These are phyloP conservation scores for Cephus pulcher DNA, from an alignment of 2,888 invertebrate genomes.

Conservation along the genomic window DNA sequence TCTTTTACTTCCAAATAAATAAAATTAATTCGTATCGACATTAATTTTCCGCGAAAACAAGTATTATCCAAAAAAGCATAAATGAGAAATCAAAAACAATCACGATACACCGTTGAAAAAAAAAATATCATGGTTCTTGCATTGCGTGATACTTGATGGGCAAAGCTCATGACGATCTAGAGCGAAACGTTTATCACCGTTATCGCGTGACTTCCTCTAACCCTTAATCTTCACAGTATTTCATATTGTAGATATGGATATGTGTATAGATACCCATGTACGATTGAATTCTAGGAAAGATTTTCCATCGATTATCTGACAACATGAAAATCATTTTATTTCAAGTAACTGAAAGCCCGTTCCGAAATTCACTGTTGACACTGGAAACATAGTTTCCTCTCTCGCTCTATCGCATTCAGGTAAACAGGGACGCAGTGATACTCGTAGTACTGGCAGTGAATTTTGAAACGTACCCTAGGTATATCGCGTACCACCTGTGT, in stretches of 20 bases:
- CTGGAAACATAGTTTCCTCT: no score
- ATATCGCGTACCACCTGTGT: neutral
- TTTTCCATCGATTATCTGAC: neutral
- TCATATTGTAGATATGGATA: neutral
- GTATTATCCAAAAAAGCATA: no score
- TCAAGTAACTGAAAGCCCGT: neutral
- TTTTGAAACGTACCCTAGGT: no score
- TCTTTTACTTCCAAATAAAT: no score
- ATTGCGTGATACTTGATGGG: slow-evolving; percentile 20
- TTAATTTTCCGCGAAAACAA: no score
- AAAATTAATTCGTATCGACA: no score
- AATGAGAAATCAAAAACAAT: neutral
- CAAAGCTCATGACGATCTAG: slow-evolving; percentile 17
- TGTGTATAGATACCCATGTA: neutral
- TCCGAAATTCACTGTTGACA: no score
- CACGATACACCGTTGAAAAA: slow-evolving; percentile 5
- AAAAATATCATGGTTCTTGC: slow-evolving; percentile 4
- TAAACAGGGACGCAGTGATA: no score
- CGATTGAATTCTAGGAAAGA: neutral
- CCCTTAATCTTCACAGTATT: neutral
- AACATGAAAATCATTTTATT: neutral
- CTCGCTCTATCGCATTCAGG: no score
- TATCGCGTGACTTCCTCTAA: slow-evolving; percentile 20
- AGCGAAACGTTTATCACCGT: slow-evolving; percentile 24
- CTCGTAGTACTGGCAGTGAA: no score